Evolutionary conservation across 2,888 invertebrate species (phyloP).

Genomic region (Platycheirus albimanus): DNA sequence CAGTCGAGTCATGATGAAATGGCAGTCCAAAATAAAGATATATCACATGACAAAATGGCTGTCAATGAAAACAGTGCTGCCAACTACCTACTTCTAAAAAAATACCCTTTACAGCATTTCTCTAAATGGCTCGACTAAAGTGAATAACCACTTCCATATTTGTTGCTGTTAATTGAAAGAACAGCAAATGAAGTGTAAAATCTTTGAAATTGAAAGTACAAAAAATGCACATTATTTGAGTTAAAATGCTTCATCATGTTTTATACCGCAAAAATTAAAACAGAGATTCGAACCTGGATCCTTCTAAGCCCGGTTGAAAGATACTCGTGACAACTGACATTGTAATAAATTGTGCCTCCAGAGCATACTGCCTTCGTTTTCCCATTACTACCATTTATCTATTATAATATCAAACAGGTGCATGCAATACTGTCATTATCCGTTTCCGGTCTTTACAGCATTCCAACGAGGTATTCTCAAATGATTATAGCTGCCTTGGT

Average conservation of each 20-base stretch:
- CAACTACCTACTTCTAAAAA: too few species aligned
- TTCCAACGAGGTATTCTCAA: constrained; percentile 72
- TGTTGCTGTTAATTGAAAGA: constrained; percentile 67
- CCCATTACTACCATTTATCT: constrained; percentile 40
- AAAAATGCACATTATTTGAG: too few species aligned
- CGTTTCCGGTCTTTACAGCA: constrained; percentile 73
- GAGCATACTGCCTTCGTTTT: constrained; percentile 6
- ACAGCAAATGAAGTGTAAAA: constrained; percentile 69
- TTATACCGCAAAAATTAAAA: constrained; percentile 34
- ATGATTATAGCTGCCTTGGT: constrained; percentile 66
- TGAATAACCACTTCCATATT: constrained; percentile 67
- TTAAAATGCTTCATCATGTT: constrained; percentile 47
- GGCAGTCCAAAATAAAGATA: too few species aligned
- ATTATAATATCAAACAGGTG: constrained; percentile 65
- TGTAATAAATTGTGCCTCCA: constrained; percentile 32
- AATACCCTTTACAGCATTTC: too few species aligned
- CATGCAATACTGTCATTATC: constrained; percentile 72
- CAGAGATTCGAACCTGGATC: constrained; percentile 7
- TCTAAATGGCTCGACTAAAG: too few species aligned
- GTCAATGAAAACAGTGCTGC: too few species aligned
- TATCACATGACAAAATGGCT: too few species aligned
- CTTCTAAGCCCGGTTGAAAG: neutral
- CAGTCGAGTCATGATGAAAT: too few species aligned
- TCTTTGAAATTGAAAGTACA: constrained; percentile 21
- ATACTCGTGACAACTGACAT: constrained; percentile 50